Percentiles rank a stretch among this genome's conserved stretches.
Evolutionary conservation across 2,888 invertebrate genomes (phyloP).

Genomic region (Trissoscelio sp.): DNA sequence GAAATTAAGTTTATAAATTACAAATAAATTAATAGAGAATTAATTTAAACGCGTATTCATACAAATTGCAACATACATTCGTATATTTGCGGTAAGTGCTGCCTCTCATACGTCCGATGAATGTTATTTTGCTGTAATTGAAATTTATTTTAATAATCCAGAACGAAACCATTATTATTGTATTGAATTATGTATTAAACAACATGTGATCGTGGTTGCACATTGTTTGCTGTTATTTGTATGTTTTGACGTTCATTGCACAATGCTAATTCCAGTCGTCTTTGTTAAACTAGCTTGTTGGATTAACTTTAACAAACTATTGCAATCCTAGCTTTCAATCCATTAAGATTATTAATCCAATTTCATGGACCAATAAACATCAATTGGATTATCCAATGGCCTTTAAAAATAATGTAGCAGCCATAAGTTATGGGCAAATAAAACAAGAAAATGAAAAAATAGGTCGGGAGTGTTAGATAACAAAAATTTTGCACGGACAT

Average conservation of each 20-base stretch:
- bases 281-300: conserved; percentile 16
- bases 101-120: too few species aligned
- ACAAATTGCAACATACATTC: too few species aligned
- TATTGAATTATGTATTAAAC: not conserved
- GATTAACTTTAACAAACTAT: conserved; percentile 46
- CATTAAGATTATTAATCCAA: conserved; percentile 43
- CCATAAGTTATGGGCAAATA: not conserved
- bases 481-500: not conserved
- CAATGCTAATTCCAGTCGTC: conserved; percentile 25
- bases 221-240: conserved; percentile 13
- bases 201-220: not conserved
- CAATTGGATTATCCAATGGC: conserved; percentile 18
- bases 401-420: conserved; percentile 12
- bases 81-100: too few species aligned
- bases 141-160: not conserved
- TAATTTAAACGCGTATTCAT: too few species aligned
- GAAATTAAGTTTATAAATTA: too few species aligned
- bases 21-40: too few species aligned
- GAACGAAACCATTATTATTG: conserved; percentile 9
- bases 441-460: not conserved
- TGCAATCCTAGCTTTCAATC: conserved; percentile 19
- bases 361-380: conserved; percentile 29
- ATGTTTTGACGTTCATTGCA: conserved; percentile 25
- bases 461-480: not conserved
- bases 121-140: not conserved